Evolutionary conservation across 53 echinoderm and acorn worm genomes (phyloP), one percentile per base, ranked within the genome.

Genomic region (Henricia sp.): DNA sequence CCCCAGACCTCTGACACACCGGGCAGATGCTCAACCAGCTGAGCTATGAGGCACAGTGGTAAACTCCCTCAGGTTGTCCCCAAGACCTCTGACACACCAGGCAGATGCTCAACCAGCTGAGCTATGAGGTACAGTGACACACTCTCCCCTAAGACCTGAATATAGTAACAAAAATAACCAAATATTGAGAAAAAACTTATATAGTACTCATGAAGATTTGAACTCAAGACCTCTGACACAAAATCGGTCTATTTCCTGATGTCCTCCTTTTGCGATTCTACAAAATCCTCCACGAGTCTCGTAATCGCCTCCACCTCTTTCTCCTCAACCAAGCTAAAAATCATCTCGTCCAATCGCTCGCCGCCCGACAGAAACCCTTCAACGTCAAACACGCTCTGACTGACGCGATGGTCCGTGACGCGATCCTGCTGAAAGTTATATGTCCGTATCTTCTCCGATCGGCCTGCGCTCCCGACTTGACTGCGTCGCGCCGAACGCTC

Each of bases 401-500:
- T 68, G 4, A 90, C 50, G 17, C 97, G 59, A 38, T 97, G 97
- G 73, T 97, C 97, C 1, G 97, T 97, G 33, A 97, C 70, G 13
- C 97, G 71, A 42, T 94, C 93, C 78, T 94, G 93, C 50, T 84
- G 87, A 52, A 87, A 94, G 68, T 96, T 96, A 52, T 96, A 96
- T 3, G 96, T 96, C 6, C 96, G 86, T 35, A 96, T 94, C 71
- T 96, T 96, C 51, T 96, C 96, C 0, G 96, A 94, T 6, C 96
- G 89, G 24, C 74, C 96, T 0, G 91, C 86, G 24, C 87, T 78
- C 14, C 96, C 96, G 29, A 96, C 91, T 67, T 96, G 96, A 27
- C 87, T 83, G 12, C 75, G 71, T 20, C 96, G 72, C 24, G 89
- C 46, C 0, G 72, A 68, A 5, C 88, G 85, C 43, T 96, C 93